These are phyloP conservation scores for Melieria omissa DNA, from an alignment of 2,888 invertebrate genomes.

Conservation along the genomic window DNA sequence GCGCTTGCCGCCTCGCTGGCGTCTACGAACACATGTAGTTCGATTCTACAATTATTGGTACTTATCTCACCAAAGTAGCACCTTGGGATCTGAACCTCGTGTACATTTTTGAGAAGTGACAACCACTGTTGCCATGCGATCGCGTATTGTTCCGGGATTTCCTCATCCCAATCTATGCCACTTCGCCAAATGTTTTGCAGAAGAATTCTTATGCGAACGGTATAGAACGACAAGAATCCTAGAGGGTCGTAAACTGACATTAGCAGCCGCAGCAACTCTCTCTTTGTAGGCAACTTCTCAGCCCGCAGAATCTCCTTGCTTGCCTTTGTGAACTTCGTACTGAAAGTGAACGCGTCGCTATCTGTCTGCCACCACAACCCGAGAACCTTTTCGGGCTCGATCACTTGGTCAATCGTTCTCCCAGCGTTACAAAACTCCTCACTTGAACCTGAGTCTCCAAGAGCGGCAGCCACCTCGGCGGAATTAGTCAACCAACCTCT, in stretches of 20 bases:
- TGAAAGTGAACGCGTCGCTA: neutral
- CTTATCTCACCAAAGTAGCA: too few species aligned
- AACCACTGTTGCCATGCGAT: conserved; percentile 33
- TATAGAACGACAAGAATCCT: neutral
- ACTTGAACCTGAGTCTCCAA: neutral
- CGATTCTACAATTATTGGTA: too few species aligned
- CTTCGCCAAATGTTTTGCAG: conserved; percentile 42
- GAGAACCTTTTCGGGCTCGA: conserved; percentile 5
- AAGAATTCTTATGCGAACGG: conserved; percentile 23
- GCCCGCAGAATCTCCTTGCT: neutral
- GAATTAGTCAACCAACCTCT: neutral
- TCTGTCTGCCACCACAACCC: conserved; percentile 1
- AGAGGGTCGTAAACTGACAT: conserved; percentile 6
- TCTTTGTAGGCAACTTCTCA: neutral
- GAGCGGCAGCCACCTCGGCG: neutral
- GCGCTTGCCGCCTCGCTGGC: too few species aligned
- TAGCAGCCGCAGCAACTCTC: neutral
- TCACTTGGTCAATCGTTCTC: conserved; percentile 21
- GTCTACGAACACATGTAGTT: too few species aligned
- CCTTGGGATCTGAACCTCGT: too few species aligned
- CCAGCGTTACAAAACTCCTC: conserved; percentile 18
- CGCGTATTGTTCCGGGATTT: conserved; percentile 25
- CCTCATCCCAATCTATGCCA: conserved; percentile 39
- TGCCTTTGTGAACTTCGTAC: neutral
- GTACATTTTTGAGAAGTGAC: too few species aligned